Conservation (phyloP, 2,888 invertebrate species). For the Frankliniella fusca region DNA sequence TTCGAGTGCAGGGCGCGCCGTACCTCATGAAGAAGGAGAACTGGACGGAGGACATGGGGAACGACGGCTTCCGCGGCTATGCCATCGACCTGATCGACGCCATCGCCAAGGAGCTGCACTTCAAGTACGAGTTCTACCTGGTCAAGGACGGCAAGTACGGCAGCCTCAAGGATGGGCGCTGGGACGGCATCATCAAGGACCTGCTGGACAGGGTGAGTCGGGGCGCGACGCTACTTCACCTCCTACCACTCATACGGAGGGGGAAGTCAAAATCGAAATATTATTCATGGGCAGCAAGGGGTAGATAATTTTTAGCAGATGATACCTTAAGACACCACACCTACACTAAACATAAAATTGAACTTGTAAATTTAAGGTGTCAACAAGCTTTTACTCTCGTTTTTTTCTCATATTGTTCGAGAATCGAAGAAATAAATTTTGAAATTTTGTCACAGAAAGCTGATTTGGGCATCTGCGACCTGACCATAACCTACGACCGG, state of each 20-base stretch:
- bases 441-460: slow-evolving; percentile 65
- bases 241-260: too few relatives aligned
- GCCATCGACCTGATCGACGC: slow-evolving; percentile 83
- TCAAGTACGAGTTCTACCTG: slow-evolving; percentile 67
- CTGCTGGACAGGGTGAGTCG: slow-evolving; percentile 66
- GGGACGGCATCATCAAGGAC: slow-evolving; percentile 73
- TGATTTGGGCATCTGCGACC: slow-evolving; percentile 89
- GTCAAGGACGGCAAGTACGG: slow-evolving; percentile 70
- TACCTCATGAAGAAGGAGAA: slow-evolving; percentile 61
- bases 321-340: too few relatives aligned
- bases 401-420: not conserved
- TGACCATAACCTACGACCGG: slow-evolving; percentile 90
- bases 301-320: too few relatives aligned
- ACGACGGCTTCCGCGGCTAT: slow-evolving; percentile 81
- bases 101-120: slow-evolving; percentile 65
- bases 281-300: too few relatives aligned
- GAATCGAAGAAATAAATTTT: not conserved
- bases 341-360: too few relatives aligned
- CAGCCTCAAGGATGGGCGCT: slow-evolving; percentile 63
- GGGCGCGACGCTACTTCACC: not conserved
- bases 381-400: not conserved
- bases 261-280: too few relatives aligned
- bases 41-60: slow-evolving; percentile 61
- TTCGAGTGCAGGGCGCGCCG: slow-evolving; percentile 57
- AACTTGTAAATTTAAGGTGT: too few relatives aligned